Conservation (phyloP, 2,888 invertebrate species). For the Adineta ricciae region DNA sequence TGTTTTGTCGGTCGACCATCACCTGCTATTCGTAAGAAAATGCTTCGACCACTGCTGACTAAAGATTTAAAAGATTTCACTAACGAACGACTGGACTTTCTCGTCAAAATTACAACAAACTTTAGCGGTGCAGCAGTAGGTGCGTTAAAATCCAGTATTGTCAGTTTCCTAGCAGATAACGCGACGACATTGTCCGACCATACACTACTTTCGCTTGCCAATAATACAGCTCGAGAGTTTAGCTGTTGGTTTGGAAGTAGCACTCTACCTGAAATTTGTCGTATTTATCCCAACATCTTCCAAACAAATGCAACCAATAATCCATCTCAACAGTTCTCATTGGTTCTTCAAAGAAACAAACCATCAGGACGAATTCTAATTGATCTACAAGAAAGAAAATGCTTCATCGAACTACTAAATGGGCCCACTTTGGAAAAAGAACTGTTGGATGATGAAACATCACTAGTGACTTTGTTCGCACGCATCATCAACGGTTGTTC, state of each 20-base stretch:
- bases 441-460: not conserved
- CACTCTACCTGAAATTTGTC: not conserved
- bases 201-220: not conserved
- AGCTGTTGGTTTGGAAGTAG: not conserved
- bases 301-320: not conserved
- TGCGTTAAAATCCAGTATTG: not conserved
- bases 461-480: not conserved
- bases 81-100: not conserved
- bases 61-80: not conserved
- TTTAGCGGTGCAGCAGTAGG: not conserved
- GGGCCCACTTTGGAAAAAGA: not conserved
- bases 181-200: not conserved
- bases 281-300: not conserved
- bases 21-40: not conserved
- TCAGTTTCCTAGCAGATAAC: not conserved
- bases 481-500: not conserved
- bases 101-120: not conserved
- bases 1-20: not conserved
- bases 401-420: not conserved
- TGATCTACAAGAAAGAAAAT: not conserved
- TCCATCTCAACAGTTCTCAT: not conserved
- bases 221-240: not conserved
- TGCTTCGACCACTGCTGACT: not conserved
- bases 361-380: not conserved
- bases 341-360: not conserved